Evolutionary conservation across 2,888 invertebrate genomes (phyloP).

Genomic region (Drosophila paucipuncta): DNA sequence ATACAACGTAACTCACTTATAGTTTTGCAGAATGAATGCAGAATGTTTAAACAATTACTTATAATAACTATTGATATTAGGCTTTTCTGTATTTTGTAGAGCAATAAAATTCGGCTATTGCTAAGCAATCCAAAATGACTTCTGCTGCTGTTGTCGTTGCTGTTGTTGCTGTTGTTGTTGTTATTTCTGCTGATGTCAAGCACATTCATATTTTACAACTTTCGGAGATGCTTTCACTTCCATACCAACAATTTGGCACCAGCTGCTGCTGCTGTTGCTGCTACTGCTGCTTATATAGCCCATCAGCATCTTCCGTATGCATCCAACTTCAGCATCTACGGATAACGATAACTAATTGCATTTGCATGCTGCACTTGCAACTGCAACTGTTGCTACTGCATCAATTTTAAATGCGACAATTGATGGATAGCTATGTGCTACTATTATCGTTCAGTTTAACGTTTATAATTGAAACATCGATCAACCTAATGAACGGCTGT

Average conservation of each 20-base stretch:
- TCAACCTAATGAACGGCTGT: background rate
- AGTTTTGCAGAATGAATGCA: background rate
- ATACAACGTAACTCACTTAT: background rate
- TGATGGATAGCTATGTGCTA: constrained; percentile 21
- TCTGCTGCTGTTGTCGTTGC: constrained; percentile 13
- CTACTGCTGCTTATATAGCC: constrained; percentile 28
- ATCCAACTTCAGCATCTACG: constrained; percentile 23
- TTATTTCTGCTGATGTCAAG: constrained; percentile 34
- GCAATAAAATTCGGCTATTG: constrained; percentile 19
- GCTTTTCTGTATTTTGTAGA: background rate
- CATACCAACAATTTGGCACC: constrained; percentile 64
- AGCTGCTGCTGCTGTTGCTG: constrained; percentile 25
- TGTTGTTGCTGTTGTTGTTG: constrained; percentile 18
- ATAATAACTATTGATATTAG: background rate
- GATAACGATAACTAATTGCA: constrained; percentile 23
- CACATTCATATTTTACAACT: constrained; percentile 70
- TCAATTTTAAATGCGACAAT: constrained; percentile 4
- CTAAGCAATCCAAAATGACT: constrained; percentile 10
- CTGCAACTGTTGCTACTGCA: constrained; percentile 15
- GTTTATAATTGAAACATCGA: background rate
- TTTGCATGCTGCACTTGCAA: constrained; percentile 33
- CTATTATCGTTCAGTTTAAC: background rate
- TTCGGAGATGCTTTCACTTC: constrained; percentile 77
- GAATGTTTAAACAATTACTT: background rate
- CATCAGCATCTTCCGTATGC: constrained; percentile 36